Evolutionary conservation across 1,140 invertebrate genomes (phyloP), one percentile per base, ranked within the genome.

Genomic region (Trichomalopsis sarcophagae): DNA sequence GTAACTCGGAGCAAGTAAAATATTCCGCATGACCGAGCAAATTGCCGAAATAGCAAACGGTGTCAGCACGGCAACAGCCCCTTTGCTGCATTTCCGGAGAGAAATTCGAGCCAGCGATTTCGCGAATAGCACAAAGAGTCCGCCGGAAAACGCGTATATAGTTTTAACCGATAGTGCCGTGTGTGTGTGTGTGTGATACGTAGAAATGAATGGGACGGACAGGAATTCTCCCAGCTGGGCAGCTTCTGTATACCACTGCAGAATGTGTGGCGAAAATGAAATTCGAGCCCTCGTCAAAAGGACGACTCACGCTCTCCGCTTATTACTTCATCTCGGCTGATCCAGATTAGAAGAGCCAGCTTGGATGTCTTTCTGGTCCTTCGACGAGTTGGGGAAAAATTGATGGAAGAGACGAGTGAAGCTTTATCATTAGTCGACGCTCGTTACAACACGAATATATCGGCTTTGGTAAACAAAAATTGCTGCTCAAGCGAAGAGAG

Each of bases 291-390:
- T 79, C 30, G 75, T 69, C 76, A 66, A 79, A 79, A 71, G 83
- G 23, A 73, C 23, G 40, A 13, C 23, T 69, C 50, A 55, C 79
- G 27, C 77, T 84, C 71, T 62, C 74, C 21, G 73, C 36, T n/a
- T 76, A 80, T 84, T 84, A 84, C 85, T 84, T 87, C 79, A 82
- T 85, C 62, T 78, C 55, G 44, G 78, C 62, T 86, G 78, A 87
- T 86, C 84, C 84, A 86, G 84, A 87, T 87, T 87, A 87, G 66
- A 77, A 69, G 47, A 77, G 87, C 27, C 75, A n/a, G 74, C 40
- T 82, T 84, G 44, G 73, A 87, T 86, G 82, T 83, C 75, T 85
- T 71, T 27, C 81, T 73, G 71, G 81, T 84, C 71, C 69, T 66
- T 62, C 17, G 23, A 47, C 79, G 76, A 21, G 62, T 21, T 30